Conservation (phyloP, 2,113 vertebrate species). For the Epinephelus fuscoguttatus region DNA sequence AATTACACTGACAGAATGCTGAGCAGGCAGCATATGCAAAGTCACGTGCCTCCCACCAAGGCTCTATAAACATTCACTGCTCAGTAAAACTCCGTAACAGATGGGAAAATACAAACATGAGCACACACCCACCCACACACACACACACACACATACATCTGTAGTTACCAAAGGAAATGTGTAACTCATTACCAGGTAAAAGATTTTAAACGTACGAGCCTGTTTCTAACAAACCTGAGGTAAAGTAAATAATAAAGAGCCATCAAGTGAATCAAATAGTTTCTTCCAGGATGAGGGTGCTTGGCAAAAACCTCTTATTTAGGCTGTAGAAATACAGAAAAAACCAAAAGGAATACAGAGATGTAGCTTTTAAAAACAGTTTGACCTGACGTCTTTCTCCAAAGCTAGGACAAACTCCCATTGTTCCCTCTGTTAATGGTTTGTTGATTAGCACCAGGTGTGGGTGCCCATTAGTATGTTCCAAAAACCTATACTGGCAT, state of each 20-base stretch:
- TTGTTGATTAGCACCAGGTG: background rate
- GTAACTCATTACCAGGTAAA: conserved; percentile 22
- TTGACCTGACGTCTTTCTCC: background rate
- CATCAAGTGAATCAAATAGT: background rate
- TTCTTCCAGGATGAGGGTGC: background rate
- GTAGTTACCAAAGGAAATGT: background rate
- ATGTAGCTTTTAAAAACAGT: background rate
- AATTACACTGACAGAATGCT: background rate
- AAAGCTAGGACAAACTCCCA: background rate
- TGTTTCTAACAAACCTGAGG: background rate
- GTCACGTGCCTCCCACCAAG: background rate
- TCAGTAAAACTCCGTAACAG: conserved; percentile 8
- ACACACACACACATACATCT: background rate
- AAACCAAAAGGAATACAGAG: background rate
- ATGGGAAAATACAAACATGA: background rate
- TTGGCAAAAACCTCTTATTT: background rate
- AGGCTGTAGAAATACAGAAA: background rate
- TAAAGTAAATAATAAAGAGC: background rate
- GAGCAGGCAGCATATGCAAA: background rate
- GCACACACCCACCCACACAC: background rate
- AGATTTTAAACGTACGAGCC: background rate
- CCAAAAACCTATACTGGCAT: background rate
- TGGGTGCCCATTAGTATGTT: background rate
- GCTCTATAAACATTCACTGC: conserved; percentile 10
- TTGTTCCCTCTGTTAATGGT: background rate